These are phyloP conservation scores for Bombus difficillimus DNA, from an alignment of 1,140 invertebrate species.

Conservation along the genomic window DNA sequence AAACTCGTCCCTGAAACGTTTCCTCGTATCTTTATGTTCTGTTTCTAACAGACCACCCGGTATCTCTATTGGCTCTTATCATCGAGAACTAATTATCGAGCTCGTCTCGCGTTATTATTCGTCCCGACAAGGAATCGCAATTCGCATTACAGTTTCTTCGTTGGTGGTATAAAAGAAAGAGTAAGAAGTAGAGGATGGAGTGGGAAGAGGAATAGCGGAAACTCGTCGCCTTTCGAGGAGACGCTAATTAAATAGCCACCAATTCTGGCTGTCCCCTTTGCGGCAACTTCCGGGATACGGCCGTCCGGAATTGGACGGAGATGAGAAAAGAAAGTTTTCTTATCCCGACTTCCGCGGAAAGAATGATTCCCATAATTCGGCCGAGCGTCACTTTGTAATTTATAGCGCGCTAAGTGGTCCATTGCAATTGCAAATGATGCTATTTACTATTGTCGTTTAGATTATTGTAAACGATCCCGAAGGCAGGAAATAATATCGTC, in stretches of 20 bases:
- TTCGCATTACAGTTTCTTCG: slow-evolving; percentile 21
- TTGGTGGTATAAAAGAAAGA: background rate
- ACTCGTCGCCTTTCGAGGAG: slow-evolving; percentile 20
- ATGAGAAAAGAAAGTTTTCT: slow-evolving; percentile 57
- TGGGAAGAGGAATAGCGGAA: background rate
- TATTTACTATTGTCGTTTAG: slow-evolving; percentile 52
- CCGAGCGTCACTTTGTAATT: slow-evolving; percentile 56
- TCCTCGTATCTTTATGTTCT: background rate
- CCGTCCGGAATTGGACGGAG: slow-evolving; percentile 33
- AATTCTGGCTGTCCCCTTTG: background rate
- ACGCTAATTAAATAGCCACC: slow-evolving; percentile 62
- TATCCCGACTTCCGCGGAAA: slow-evolving; percentile 42
- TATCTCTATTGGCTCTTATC: slow-evolving; percentile 21
- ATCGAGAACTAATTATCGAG: slow-evolving; percentile 59
- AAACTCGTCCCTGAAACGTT: background rate
- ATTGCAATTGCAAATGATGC: slow-evolving; percentile 66
- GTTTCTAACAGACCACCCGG: background rate
- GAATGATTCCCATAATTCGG: slow-evolving; percentile 53
- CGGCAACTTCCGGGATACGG: slow-evolving; percentile 53
- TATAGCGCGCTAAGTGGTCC: slow-evolving; percentile 61
- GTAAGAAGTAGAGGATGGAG: background rate
- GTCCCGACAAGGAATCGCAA: slow-evolving; percentile 17
- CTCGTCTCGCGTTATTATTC: slow-evolving; percentile 41
- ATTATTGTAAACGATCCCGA: slow-evolving; percentile 40
- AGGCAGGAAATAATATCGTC: slow-evolving; percentile 12